Percentiles rank a stretch among this genome's conserved stretches.
Evolutionary conservation across 2,888 invertebrate genomes (phyloP).

Genomic region (Sarcophaga caerulescens): DNA sequence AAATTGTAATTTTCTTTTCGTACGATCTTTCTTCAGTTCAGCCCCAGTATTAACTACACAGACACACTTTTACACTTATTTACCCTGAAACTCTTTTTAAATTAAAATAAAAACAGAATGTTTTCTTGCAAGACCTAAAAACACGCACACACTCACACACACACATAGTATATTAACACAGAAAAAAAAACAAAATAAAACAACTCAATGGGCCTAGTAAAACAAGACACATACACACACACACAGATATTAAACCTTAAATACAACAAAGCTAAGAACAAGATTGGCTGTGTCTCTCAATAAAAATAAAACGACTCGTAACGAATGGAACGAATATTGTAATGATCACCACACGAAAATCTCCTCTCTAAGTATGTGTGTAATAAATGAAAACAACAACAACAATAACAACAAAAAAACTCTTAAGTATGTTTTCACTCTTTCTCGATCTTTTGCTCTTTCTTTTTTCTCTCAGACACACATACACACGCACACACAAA

Average conservation of each 20-base stretch:
- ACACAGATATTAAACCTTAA: neutral
- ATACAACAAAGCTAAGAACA: neutral
- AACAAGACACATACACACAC: slow-evolving; percentile 60
- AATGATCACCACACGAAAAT: slow-evolving; percentile 40
- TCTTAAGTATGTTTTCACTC: slow-evolving; percentile 36
- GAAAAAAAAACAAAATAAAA: slow-evolving; percentile 6
- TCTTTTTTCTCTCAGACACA: too few species aligned
- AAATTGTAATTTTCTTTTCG: slow-evolving; percentile 78
- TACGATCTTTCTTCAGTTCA: slow-evolving; percentile 74
- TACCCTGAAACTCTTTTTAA: slow-evolving; percentile 51
- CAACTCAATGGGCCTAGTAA: slow-evolving; percentile 54
- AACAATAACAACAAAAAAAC: slow-evolving; percentile 30
- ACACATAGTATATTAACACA: slow-evolving; percentile 9
- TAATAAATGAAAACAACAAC: too few species aligned
- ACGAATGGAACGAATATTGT: neutral
- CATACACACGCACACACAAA: too few species aligned
- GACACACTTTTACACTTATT: slow-evolving; percentile 25
- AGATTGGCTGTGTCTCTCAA: neutral
- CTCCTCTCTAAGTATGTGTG: slow-evolving; percentile 38
- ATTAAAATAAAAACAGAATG: slow-evolving; percentile 43
- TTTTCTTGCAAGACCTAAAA: slow-evolving; percentile 49
- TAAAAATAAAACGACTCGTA: neutral
- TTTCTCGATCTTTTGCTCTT: neutral
- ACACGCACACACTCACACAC: slow-evolving; percentile 17
- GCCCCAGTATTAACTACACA: slow-evolving; percentile 56